A percentile compares a stretch with the other conserved stretches of the same genome.
These are phyloP conservation scores for Eulemur rufifrons DNA, from an alignment of 2,113 vertebrate species.

Conservation along the genomic window DNA sequence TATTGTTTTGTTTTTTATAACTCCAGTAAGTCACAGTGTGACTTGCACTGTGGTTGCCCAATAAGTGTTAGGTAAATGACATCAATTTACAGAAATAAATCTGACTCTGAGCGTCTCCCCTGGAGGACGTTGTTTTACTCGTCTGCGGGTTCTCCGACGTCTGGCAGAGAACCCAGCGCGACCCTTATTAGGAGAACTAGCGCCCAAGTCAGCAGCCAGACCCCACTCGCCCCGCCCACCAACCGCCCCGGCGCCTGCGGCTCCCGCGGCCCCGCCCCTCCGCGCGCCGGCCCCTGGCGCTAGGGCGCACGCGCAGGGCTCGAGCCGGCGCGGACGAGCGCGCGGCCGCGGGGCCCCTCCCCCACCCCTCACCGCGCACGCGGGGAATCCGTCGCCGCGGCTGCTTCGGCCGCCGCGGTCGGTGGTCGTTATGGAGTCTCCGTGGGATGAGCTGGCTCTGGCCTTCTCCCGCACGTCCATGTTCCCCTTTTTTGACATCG, in stretches of 20 bases:
- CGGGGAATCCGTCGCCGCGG: background rate
- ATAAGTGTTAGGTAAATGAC: background rate
- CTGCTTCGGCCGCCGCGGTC: background rate
- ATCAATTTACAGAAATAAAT: background rate
- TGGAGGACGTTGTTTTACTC: background rate
- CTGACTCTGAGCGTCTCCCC: background rate
- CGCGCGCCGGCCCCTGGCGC: background rate
- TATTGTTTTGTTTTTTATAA: background rate
- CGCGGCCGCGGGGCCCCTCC: background rate
- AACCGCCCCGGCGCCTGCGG: fast-evolving
- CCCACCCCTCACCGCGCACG: background rate
- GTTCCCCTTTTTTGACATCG: conserved; percentile 96
- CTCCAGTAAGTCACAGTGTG: background rate
- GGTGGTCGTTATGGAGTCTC: conserved; percentile 76
- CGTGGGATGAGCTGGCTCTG: conserved; percentile 84
- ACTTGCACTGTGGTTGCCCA: background rate
- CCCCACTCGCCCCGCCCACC: background rate
- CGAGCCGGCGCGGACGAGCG: fast-evolving
- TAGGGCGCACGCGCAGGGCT: conserved; percentile 47
- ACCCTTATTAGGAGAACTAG: background rate
- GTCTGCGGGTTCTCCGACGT: background rate
- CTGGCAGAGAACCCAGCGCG: fast-evolving
- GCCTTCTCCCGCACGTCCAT: conserved; percentile 90
- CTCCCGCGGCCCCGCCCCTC: background rate
- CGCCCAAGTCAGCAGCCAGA: fast-evolving